phyloP scores from a whole-genome alignment of 2,888 invertebrate genomes.

The Hirudinaria manillensis region DNA sequence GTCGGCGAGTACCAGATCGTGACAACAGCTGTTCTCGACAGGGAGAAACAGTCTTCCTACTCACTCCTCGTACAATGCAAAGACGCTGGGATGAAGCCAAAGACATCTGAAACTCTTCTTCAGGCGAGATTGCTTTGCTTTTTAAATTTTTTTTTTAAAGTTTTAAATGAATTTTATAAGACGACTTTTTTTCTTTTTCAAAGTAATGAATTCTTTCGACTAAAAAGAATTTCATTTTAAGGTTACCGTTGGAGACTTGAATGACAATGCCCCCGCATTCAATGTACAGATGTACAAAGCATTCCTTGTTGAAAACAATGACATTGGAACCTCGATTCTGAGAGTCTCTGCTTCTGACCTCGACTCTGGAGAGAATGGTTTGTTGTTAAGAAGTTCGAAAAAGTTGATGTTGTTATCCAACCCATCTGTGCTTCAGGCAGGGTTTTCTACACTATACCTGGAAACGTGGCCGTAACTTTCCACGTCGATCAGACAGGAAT shows the following conservation, averaged over 20 bases:
- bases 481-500: slow-evolving; percentile 33
- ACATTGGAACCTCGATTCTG: slow-evolving; percentile 35
- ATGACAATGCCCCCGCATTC: slow-evolving; percentile 38
- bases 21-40: slow-evolving; percentile 7
- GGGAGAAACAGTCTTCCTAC: slow-evolving; percentile 6
- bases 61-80: slow-evolving; percentile 21
- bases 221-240: not conserved
- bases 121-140: not conserved
- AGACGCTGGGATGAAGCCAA: slow-evolving; percentile 14
- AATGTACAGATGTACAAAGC: slow-evolving; percentile 31
- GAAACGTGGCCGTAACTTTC: slow-evolving; percentile 30
- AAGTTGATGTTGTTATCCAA: not conserved
- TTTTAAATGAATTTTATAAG: too few species aligned
- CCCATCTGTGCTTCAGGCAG: not conserved
- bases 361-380: slow-evolving; percentile 28
- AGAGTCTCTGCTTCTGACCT: slow-evolving; percentile 34
- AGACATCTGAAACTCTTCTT: slow-evolving; percentile 20
- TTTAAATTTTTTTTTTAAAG: too few species aligned
- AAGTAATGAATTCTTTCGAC: too few species aligned
- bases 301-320: slow-evolving; percentile 38
- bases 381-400: not conserved
- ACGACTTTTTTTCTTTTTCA: too few species aligned
- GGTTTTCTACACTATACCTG: slow-evolving; percentile 1
- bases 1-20: slow-evolving; percentile 13
- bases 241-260: slow-evolving; percentile 36